Base-by-base conservation (phyloP, 2,888 invertebrate species). In the Hemistola chrysoprasaria region DNA sequence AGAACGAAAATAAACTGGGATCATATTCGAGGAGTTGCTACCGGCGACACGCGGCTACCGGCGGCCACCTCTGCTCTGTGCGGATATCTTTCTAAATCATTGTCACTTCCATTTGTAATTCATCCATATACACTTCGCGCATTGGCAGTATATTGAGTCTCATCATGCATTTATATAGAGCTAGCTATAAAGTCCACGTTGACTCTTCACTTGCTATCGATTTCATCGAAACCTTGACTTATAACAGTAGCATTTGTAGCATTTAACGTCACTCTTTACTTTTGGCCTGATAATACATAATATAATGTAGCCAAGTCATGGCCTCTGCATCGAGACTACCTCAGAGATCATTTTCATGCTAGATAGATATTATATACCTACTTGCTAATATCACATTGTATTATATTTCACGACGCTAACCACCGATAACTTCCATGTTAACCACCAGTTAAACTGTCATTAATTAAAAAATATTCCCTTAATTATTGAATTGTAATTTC, bases 401-500 rank as follows among this genome's bases (percentile, higher is more conserved):
- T n/a, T 22, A 11, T 10, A 25, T 29, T 26, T 22, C 10, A 36
- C 38, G 38, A 41, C 40, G 41, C 39, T 45, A 31, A 47, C 42
- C 30, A 33, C 26, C 42, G 25, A 44, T 52, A 49, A 49, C 40
- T 62, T 59, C 64, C 75, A 67, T 73, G 71, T 65, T 65, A 59
- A 63, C 60, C 45, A 59, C 61, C 65, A 69, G 62, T 77, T 71
- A 76, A 75, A 62, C 61, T 62, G 65, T 71, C 73, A 68, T 62
- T 66, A 73, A 71, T 75, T 74, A 69, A 74, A 72, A 72, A 63
- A 65, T 65, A 69, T 67, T 65, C 60, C 53, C 34, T 29, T 30
- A 77, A 81, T 81, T 80, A 85, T 85, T 83, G 77, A 84, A 87
- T 78, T 80, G 84, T 84, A 83, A 79, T 85, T 83, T 81, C 66